Evolutionary conservation across 2,888 invertebrate species (phyloP), one percentile per base, ranked within the genome.

Genomic region (Xylocampa areola): DNA sequence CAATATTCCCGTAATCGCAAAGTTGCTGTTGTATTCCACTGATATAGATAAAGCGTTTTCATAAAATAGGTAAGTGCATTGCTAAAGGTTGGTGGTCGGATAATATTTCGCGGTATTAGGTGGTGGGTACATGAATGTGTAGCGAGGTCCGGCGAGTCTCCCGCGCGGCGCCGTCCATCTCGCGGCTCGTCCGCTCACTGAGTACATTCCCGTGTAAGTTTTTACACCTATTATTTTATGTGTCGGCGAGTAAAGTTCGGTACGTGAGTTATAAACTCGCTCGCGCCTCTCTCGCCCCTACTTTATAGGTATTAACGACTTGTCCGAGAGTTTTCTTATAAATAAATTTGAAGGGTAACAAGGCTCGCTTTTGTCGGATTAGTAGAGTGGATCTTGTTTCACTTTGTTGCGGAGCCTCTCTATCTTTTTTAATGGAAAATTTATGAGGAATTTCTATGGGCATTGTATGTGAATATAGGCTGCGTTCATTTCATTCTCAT

Each of bases 201-300:
- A 94, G 94, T 94, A 94, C 94, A 93, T 92, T 94, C 93, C 87
- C 94, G 91, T 94, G 94, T 94, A 92, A 93, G 92, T 94, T 93
- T 94, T 94, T 94, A 93, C 94, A 93, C 94, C 94, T 94, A 94
- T 94, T 94, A 94, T 94, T 93, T 94, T 93, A 94, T 94, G 93
- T 94, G 93, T 94, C 93, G 92, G 92, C 93, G 88, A 92, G 94
- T 94, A 93, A 94, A 94, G 94, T 94, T 94, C 91, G 93, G 93
- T 92, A 94, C 94, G 94, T 94, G 94, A 94, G 94, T 93, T 94
- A 94, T 94, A 94, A 94, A 94, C 93, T 92, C 92, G 90, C 91
- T 88, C 91, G 92, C 91, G 92, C 91, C 92, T 91, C 91, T 92
- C 91, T 92, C 91, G 92, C 92, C 92, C 93, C 93, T 94, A 93